Percentiles rank a stretch among this genome's conserved stretches.
Conservation (phyloP, 2,888 invertebrate species). For the Callyntrura sp. region DNA sequence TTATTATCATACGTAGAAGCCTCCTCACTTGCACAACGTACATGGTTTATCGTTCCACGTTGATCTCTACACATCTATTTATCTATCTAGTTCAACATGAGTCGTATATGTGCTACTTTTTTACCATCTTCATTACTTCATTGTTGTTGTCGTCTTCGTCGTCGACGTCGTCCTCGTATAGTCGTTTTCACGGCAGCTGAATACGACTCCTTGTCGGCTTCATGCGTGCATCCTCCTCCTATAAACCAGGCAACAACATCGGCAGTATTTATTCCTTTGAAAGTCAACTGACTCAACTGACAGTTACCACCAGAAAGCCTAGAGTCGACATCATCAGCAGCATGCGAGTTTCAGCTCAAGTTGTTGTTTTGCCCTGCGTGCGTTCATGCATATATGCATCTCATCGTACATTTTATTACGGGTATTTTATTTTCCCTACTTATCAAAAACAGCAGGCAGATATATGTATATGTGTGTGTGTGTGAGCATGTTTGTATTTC, state of each 20-base stretch:
- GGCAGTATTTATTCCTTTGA: not conserved
- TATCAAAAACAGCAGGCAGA: no score
- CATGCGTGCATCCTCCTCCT: not conserved
- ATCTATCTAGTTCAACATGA: slow-evolving; percentile 21
- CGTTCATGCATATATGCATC: slow-evolving; percentile 51
- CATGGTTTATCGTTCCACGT: no score
- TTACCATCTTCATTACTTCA: slow-evolving; percentile 46
- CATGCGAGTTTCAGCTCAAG: slow-evolving; percentile 10
- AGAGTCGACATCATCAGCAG: slow-evolving; percentile 30
- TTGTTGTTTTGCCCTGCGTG: slow-evolving; percentile 40
- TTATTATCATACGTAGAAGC: no score
- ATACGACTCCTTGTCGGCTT: not conserved
- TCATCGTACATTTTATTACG: no score
- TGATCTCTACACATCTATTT: not conserved
- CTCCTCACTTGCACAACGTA: no score
- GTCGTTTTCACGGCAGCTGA: not conserved
- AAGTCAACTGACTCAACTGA: slow-evolving; percentile 23
- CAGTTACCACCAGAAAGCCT: slow-evolving; percentile 1
- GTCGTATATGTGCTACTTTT: slow-evolving; percentile 36
- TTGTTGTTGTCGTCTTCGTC: slow-evolving; percentile 25
- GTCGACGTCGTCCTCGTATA: not conserved
- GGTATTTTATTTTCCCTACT: no score
- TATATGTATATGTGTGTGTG: no score
- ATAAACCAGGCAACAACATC: slow-evolving; percentile 6
- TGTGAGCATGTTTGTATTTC: no score